Conservation (phyloP, 1,140 invertebrate genomes). For the Orchestia grillus region DNA sequence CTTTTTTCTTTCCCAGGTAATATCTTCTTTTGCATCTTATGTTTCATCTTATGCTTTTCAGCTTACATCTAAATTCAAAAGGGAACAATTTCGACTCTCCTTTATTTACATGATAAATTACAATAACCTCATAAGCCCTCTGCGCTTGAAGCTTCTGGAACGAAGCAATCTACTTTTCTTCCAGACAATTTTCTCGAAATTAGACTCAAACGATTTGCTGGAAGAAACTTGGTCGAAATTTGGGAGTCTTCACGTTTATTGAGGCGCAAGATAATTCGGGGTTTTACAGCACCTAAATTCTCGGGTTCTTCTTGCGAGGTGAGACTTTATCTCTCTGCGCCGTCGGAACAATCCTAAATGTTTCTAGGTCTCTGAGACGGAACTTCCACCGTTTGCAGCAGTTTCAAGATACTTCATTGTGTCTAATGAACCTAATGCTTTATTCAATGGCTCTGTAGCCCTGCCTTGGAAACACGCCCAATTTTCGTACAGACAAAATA, state of each 20-base stretch:
- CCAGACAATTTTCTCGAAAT: background rate
- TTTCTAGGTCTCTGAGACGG: background rate
- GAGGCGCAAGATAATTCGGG: slow-evolving; percentile 49
- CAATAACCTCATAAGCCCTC: background rate
- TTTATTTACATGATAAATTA: background rate
- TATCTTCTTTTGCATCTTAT: background rate
- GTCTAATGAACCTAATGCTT: slow-evolving; percentile 8
- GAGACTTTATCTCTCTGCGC: slow-evolving; percentile 10
- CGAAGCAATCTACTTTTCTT: background rate
- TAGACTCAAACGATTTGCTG: slow-evolving; percentile 22
- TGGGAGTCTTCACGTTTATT: slow-evolving; percentile 26
- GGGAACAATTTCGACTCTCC: background rate
- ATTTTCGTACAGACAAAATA: background rate
- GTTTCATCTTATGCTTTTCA: background rate
- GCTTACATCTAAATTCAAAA: background rate
- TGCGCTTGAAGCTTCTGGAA: background rate
- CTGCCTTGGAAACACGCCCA: background rate
- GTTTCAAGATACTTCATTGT: background rate
- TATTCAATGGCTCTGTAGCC: background rate
- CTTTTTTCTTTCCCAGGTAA: background rate
- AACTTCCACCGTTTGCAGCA: background rate
- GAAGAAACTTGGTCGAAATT: slow-evolving; percentile 24
- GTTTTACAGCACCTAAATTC: slow-evolving; percentile 44
- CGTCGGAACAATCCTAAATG: background rate
- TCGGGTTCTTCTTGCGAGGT: background rate